A percentile compares a stretch with the other conserved stretches of the same genome.
Conservation (phyloP, 2,797 vertebrate genomes). For the Buceros bicornis region DNA sequence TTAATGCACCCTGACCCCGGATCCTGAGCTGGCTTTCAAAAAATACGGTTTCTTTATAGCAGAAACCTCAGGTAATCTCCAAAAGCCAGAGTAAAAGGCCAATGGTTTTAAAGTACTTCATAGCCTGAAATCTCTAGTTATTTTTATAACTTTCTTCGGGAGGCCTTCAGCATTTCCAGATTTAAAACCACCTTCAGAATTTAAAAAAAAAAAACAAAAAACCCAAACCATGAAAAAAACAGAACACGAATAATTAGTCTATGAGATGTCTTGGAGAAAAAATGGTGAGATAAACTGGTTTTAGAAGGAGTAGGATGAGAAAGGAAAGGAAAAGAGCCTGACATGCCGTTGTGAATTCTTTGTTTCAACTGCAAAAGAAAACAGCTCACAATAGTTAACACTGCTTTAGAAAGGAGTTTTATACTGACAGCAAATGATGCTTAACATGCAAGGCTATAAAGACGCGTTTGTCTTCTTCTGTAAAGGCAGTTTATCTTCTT, state of each 20-base stretch:
- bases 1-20: not conserved
- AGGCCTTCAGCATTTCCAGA: not conserved
- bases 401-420: not conserved
- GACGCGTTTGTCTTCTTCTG: not conserved
- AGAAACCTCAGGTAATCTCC: not conserved
- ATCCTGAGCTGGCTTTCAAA: not conserved
- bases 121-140: not conserved
- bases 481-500: not conserved
- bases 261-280: not conserved
- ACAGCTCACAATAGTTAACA: not conserved
- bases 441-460: not conserved
- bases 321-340: not conserved
- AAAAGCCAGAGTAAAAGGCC: not conserved
- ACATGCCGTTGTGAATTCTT: not conserved
- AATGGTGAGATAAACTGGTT: not conserved
- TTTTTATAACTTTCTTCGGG: not conserved
- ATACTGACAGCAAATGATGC: not conserved
- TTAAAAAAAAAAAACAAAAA: not conserved
- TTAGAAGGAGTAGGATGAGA: not conserved
- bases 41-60: not conserved
- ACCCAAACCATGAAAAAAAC: not conserved
- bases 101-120: not conserved
- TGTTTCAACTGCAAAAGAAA: not conserved
- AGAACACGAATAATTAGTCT: not conserved
- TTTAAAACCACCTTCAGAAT: not conserved